Conservation (phyloP, 2,888 invertebrate genomes). For the Drosophila cognata region DNA sequence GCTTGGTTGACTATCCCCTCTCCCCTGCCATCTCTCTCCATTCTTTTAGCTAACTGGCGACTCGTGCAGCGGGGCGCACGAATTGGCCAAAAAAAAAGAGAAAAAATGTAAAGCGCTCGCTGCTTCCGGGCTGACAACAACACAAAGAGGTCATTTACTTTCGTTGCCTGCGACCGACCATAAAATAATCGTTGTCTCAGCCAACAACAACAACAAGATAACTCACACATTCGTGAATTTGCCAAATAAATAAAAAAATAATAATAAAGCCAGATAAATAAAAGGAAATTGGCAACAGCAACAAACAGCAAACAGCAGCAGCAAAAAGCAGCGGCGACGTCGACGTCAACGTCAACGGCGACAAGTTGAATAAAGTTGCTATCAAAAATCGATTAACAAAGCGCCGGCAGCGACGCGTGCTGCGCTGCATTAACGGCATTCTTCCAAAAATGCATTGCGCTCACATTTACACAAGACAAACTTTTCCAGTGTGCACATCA, state of each 20-base stretch:
- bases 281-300: slow-evolving; percentile 68
- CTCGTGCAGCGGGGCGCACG: slow-evolving; percentile 52
- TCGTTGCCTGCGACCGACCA: slow-evolving; percentile 65
- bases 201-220: slow-evolving; percentile 43
- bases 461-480: slow-evolving; percentile 43
- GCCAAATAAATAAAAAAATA: slow-evolving; percentile 45
- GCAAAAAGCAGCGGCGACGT: slow-evolving; percentile 14
- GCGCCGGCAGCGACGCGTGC: slow-evolving; percentile 42
- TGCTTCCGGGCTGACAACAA: slow-evolving; percentile 60
- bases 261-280: slow-evolving; percentile 62
- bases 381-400: slow-evolving; percentile 80
- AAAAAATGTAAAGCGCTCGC: slow-evolving; percentile 49
- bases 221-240: slow-evolving; percentile 65
- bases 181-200: slow-evolving; percentile 69
- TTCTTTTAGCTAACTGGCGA: slow-evolving; percentile 48
- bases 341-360: slow-evolving; percentile 42
- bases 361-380: slow-evolving; percentile 63
- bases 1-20: slow-evolving; percentile 42
- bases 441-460: slow-evolving; percentile 62
- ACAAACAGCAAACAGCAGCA: slow-evolving; percentile 48
- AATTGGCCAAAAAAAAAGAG: slow-evolving; percentile 49
- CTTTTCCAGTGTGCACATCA: slow-evolving; percentile 29
- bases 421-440: slow-evolving; percentile 57
- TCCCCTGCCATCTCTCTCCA: slow-evolving; percentile 5
- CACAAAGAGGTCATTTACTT: slow-evolving; percentile 76